Evolutionary conservation across 1,140 invertebrate species (phyloP).

Genomic region (Sweltsa coloradensis): DNA sequence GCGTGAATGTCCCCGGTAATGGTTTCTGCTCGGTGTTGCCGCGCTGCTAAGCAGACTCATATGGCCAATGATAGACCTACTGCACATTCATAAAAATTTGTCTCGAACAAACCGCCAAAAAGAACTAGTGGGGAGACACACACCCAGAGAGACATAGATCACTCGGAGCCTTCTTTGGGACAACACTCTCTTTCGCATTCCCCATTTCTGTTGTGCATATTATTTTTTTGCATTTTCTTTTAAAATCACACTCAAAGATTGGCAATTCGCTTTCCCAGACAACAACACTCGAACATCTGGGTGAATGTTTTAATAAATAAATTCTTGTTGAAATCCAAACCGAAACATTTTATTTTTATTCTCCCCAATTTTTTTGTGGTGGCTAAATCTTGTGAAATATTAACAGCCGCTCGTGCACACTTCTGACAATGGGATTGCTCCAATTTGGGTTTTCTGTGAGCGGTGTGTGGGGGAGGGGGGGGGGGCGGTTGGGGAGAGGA

Average conservation of each 20-base stretch:
- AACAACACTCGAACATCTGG: neutral
- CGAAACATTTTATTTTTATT: neutral
- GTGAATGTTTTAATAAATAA: conserved; percentile 1
- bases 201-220: neutral
- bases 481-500: neutral
- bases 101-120: no score
- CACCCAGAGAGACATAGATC: conserved; percentile 1
- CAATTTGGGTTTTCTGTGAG: neutral
- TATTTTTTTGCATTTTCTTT: conserved; percentile 1
- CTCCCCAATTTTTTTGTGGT: neutral
- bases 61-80: no score
- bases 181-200: neutral
- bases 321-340: neutral
- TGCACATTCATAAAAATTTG: no score
- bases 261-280: no score
- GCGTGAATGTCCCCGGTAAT: no score
- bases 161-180: no score
- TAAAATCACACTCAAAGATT: neutral
- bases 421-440: no score
- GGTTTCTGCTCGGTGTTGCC: no score
- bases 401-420: conserved; percentile 1
- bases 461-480: neutral
- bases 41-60: no score
- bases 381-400: conserved; percentile 6
- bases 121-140: neutral